Base-by-base conservation (phyloP, 1,140 invertebrate genomes). In the Lethrus apterus region DNA sequence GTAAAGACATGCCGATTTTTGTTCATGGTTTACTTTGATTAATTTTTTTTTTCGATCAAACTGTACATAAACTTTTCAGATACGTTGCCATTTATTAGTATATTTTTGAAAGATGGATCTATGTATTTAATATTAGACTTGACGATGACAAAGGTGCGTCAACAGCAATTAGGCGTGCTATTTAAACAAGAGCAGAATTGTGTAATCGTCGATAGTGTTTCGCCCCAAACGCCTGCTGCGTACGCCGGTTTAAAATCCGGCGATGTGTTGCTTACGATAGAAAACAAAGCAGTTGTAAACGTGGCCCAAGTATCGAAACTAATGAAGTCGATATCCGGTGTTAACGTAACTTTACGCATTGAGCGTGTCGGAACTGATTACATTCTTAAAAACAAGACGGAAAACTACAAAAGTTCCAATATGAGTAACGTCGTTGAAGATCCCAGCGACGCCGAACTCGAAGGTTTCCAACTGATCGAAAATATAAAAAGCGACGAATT, bases 181-280 rank as follows among this genome's bases (percentile, higher is more conserved):
- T 84, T 84, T 52, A 83, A 81, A 56, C 80, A 82, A 54, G 78
- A 78, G 47, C 62, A 66, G 41, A 75, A 72, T 24, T 24, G 41
- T 10, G 83, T 91, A 9, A 62, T 86, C 9, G 80, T 92, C 2
- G 88, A 91, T 49, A 82, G 78, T 5, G 82, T 92, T 4, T 74
- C 82, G 5, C 71, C 77, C 1, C 79, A 83, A 49, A 85, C 83
- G 32, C 83, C 85, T 0, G 87, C 86, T 2, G 78, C 76, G 46
- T 75, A 79, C 32, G 82, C 84, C 0, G 86, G 90, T 50, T 72
- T 93, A 45, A 72, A 78, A n/a, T 68, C 80, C 4, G 83, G 83
- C 13, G 90, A 93, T 60, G 71, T 88, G 14, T 70, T 93, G 2
- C 63, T 90, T 3, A 79, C 84, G 5, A 81, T 93, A 3, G 88